Percentiles rank a stretch among this genome's conserved stretches.
These are phyloP conservation scores for Hypomesus transpacificus DNA, from an alignment of 2,113 vertebrate species.

Conservation along the genomic window DNA sequence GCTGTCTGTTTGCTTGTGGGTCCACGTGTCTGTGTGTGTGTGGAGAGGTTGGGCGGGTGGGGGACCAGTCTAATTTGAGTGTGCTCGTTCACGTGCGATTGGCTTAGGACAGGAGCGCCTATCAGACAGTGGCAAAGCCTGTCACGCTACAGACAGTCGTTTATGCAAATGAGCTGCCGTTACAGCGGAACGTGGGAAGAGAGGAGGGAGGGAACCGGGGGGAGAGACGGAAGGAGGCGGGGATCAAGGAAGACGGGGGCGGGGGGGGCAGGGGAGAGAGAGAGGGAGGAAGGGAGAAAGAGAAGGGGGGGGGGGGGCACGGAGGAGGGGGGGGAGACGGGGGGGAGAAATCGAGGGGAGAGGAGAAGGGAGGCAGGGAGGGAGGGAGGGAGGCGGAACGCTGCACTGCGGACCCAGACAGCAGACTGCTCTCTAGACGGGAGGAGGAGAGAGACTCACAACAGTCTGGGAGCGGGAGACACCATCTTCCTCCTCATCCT, in stretches of 20 bases:
- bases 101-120: not conserved
- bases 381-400: not conserved
- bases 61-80: too few relatives aligned
- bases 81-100: not conserved
- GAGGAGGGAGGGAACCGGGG: not conserved
- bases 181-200: not conserved
- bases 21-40: not conserved
- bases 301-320: conserved; percentile 62
- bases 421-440: conserved; percentile 72
- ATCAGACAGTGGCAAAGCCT: not conserved
- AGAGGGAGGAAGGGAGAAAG: conserved; percentile 57
- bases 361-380: not conserved
- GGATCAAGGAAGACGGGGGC: not conserved
- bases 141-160: not conserved
- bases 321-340: conserved; percentile 16
- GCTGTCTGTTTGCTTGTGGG: too few relatives aligned
- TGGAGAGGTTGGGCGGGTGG: not conserved
- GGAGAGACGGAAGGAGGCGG: not conserved
- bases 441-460: conserved; percentile 39
- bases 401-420: conserved; percentile 23
- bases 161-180: not conserved
- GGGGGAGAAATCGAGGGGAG: not conserved
- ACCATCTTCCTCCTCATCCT: conserved; percentile 1
- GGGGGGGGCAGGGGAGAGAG: not conserved
- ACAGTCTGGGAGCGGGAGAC: not conserved